Conservation (phyloP, 2,113 vertebrate genomes). For the Mobula hypostoma region DNA sequence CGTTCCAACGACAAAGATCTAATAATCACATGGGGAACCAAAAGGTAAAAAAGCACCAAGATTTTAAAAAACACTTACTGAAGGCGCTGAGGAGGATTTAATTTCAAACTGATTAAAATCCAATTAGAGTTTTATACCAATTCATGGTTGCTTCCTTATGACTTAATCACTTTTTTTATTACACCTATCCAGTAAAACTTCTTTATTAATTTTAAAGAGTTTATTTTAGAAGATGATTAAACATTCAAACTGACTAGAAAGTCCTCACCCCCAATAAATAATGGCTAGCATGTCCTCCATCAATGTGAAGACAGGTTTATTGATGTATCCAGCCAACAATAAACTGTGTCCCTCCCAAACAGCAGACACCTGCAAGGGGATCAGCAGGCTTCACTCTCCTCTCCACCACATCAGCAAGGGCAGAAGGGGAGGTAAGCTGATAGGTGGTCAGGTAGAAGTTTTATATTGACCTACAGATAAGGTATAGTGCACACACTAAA, state of each 20-base stretch:
- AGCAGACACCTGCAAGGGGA: too few relatives aligned
- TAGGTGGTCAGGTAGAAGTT: background rate
- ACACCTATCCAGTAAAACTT: background rate
- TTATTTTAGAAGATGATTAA: background rate
- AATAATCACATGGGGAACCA: too few relatives aligned
- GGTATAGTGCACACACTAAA: background rate
- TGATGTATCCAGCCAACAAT: background rate
- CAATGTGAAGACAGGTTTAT: background rate
- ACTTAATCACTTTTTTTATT: background rate
- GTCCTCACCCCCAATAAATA: background rate
- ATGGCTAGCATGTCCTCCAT: background rate
- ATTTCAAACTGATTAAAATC: too few relatives aligned
- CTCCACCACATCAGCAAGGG: background rate
- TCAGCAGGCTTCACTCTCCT: background rate
- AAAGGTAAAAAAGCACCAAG: too few relatives aligned
- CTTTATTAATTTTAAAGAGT: background rate
- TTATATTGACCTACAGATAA: background rate
- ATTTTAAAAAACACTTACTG: too few relatives aligned
- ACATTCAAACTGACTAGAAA: background rate
- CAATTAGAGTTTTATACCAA: too few relatives aligned
- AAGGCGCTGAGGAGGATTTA: too few relatives aligned
- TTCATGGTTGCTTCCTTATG: background rate
- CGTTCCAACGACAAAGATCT: too few relatives aligned
- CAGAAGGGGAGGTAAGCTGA: background rate
- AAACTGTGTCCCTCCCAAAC: too few relatives aligned